These are phyloP conservation scores for Drosophila navojoa DNA, from an alignment of 1,140 invertebrate species.

Conservation along the genomic window DNA sequence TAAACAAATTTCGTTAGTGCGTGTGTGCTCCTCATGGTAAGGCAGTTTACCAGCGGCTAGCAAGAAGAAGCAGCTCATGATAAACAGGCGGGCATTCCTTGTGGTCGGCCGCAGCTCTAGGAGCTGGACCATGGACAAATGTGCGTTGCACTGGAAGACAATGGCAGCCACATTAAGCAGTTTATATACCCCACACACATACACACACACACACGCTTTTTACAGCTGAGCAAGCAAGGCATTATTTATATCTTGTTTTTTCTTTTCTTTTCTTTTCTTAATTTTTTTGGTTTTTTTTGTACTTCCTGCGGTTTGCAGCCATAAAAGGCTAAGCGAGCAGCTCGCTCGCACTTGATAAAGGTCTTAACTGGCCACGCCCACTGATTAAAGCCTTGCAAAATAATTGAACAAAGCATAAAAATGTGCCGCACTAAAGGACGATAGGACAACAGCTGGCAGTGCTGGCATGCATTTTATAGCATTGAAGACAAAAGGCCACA, in stretches of 20 bases:
- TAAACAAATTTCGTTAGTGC: constrained; percentile 70
- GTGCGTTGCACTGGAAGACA: constrained; percentile 79
- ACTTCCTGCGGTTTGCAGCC: constrained; percentile 5
- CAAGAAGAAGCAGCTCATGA: constrained; percentile 20
- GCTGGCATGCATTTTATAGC: constrained; percentile 68
- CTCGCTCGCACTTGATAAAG: constrained; percentile 31
- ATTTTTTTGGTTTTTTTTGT: constrained; percentile 19
- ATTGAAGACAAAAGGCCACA: constrained; percentile 41
- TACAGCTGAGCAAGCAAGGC: constrained; percentile 78
- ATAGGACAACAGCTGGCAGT: constrained; percentile 15
- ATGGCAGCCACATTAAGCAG: constrained; percentile 61
- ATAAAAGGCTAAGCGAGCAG: background rate
- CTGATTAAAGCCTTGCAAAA: constrained; percentile 51
- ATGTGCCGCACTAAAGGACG: constrained; percentile 47
- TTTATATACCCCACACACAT: constrained; percentile 28
- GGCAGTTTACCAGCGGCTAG: constrained; percentile 4
- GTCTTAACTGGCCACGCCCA: constrained; percentile 42
- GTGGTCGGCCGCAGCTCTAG: constrained; percentile 32
- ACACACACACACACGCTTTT: background rate
- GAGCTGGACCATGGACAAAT: constrained; percentile 60
- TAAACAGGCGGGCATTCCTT: constrained; percentile 11
- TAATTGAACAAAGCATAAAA: constrained; percentile 37
- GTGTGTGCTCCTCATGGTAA: constrained; percentile 19
- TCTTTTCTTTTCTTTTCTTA: no score
- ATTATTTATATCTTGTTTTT: constrained; percentile 72